Evolutionary conservation across 1,140 invertebrate species (phyloP).

Genomic region (Caenorhabditis briggsae): DNA sequence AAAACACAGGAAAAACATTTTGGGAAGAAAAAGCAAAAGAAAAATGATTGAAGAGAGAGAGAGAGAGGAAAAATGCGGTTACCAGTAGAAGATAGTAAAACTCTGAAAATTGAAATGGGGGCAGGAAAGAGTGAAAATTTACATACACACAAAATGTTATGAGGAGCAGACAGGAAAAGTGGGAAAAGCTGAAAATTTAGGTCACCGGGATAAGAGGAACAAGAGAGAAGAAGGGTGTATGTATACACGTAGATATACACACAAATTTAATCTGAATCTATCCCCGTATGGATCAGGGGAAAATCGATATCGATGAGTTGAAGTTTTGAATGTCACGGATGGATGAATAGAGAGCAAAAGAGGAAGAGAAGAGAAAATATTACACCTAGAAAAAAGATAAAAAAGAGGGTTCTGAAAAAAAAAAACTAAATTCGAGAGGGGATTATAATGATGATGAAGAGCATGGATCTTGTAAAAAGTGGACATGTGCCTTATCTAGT

Average conservation of each 20-base stretch:
- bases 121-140: background rate
- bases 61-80: background rate
- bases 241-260: conserved; percentile 46
- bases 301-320: conserved; percentile 34
- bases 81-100: conserved; percentile 42
- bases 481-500: conserved; percentile 42
- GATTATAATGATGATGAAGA: conserved; percentile 32
- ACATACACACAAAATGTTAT: conserved; percentile 49
- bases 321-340: conserved; percentile 41
- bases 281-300: conserved; percentile 2
- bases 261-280: conserved; percentile 1
- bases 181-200: background rate
- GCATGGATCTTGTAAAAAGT: conserved; percentile 28
- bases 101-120: conserved; percentile 17
- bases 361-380: conserved; percentile 18
- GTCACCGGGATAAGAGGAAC: conserved; percentile 22
- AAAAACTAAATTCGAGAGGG: background rate
- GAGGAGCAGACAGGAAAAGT: background rate
- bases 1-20: conserved; percentile 45
- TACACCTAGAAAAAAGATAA: conserved; percentile 49
- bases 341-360: background rate
- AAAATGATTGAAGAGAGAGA: background rate
- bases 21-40: background rate
- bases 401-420: background rate
- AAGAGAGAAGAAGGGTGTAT: conserved; percentile 5